phyloP scores from a whole-genome alignment of 2,113 vertebrate genomes.

The Podilymbus podiceps region DNA sequence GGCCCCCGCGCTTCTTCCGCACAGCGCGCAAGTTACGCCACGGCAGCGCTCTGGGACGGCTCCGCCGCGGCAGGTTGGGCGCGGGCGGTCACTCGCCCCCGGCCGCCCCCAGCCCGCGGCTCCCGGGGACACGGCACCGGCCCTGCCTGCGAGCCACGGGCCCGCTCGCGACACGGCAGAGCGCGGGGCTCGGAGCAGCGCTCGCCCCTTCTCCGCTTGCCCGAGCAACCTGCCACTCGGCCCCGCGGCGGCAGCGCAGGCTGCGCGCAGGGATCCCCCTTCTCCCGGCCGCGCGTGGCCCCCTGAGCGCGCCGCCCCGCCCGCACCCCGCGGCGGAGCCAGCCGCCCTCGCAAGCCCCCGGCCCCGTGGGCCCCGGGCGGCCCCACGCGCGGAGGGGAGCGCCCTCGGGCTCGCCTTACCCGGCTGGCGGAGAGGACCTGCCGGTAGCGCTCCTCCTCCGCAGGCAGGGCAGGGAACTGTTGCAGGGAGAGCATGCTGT shows the following conservation, averaged over 20 bases:
- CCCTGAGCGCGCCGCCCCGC: neutral
- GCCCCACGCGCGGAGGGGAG: neutral
- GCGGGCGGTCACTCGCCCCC: neutral
- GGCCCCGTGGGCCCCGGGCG: neutral
- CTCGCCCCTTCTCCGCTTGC: neutral
- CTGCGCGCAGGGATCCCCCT: neutral
- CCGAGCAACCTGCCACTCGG: neutral
- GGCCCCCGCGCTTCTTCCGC: neutral
- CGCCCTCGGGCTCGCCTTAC: constrained; percentile 56
- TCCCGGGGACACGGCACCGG: neutral
- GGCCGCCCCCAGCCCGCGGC: neutral
- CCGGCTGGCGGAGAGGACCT: constrained; percentile 40
- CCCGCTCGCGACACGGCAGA: neutral
- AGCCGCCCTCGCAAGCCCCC: neutral
- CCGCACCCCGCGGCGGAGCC: neutral
- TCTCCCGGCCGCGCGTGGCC: neutral
- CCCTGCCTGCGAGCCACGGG: neutral
- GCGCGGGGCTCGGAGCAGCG: neutral
- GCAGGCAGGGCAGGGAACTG: constrained; percentile 56
- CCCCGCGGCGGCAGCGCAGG: neutral
- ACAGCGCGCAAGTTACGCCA: neutral
- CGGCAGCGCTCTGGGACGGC: neutral
- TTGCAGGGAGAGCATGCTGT: constrained; percentile 66
- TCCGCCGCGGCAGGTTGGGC: neutral
- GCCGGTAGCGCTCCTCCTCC: constrained; percentile 62